These are phyloP conservation scores for Archegozetes longisetosus DNA, from an alignment of 1,140 invertebrate species.

Conservation along the genomic window DNA sequence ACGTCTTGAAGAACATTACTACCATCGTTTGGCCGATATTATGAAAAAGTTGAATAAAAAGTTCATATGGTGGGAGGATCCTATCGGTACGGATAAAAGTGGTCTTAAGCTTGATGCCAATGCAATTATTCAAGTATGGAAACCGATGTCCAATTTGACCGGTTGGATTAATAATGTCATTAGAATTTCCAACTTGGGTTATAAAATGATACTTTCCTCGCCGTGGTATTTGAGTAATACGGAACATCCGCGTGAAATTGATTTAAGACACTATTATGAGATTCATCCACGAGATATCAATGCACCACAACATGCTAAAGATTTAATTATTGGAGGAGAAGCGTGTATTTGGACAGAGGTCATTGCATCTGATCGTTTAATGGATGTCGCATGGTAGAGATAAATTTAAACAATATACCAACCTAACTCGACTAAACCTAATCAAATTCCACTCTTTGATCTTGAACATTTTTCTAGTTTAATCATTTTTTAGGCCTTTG, in stretches of 20 bases:
- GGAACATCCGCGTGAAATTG: too few relatives aligned
- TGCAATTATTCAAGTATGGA: constrained; percentile 54
- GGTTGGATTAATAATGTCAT: constrained; percentile 28
- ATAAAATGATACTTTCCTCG: constrained; percentile 13
- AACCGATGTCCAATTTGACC: too few relatives aligned
- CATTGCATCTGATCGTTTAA: too few relatives aligned
- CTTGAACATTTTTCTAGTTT: constrained; percentile 4
- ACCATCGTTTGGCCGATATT: constrained; percentile 33
- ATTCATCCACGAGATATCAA: constrained; percentile 12
- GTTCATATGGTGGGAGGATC: constrained; percentile 79
- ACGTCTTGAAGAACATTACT: background rate
- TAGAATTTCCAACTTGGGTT: constrained; percentile 26
- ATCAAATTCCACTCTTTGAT: background rate
- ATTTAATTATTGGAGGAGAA: background rate
- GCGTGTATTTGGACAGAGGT: constrained; percentile 12
- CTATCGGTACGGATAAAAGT: constrained; percentile 62
- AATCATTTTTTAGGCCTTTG: constrained; percentile 19
- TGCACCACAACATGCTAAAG: background rate
- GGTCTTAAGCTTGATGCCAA: constrained; percentile 42
- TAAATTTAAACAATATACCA: constrained; percentile 11
- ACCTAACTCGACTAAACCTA: constrained; percentile 30
- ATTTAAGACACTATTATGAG: constrained; percentile 15
- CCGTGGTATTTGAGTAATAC: background rate
- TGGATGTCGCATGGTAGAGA: too few relatives aligned
- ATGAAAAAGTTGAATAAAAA: constrained; percentile 28